Conservation (phyloP, 2,113 vertebrate genomes). For the Spheniscus mendiculus region DNA sequence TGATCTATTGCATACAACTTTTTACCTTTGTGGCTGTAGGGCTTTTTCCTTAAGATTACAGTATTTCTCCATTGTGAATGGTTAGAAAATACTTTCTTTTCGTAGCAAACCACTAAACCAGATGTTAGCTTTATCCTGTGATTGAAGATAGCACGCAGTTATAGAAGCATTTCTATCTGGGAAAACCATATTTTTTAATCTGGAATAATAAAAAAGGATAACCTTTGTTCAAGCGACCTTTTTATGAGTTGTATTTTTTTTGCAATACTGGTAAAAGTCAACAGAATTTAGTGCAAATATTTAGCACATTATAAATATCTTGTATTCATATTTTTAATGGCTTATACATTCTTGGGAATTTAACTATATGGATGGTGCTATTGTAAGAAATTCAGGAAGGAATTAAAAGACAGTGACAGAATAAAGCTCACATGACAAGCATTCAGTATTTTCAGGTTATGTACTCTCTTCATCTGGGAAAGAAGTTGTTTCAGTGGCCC, state of each 20-base stretch:
- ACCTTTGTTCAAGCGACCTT: not conserved
- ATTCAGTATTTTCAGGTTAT: not conserved
- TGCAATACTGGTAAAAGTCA: not conserved
- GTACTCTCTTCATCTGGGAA: not conserved
- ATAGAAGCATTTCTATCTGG: not conserved
- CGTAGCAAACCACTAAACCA: not conserved
- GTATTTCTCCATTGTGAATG: not conserved
- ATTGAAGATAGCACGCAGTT: not conserved
- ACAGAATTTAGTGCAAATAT: not conserved
- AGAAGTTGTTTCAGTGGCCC: not conserved
- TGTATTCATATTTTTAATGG: not conserved
- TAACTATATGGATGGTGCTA: not conserved
- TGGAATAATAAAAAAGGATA: not conserved
- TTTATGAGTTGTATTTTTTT: not conserved
- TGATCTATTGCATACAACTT: not conserved
- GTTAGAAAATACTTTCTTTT: not conserved
- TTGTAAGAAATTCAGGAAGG: not conserved
- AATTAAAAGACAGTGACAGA: not conserved
- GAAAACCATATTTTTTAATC: not conserved
- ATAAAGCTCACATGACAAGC: not conserved
- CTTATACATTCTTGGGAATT: not conserved
- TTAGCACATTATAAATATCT: not conserved
- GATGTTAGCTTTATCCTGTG: not conserved
- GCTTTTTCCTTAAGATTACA: not conserved
- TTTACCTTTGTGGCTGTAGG: not conserved